Base-by-base conservation (phyloP, 1,140 invertebrate species). In the Stegodyphus mimosarum region DNA sequence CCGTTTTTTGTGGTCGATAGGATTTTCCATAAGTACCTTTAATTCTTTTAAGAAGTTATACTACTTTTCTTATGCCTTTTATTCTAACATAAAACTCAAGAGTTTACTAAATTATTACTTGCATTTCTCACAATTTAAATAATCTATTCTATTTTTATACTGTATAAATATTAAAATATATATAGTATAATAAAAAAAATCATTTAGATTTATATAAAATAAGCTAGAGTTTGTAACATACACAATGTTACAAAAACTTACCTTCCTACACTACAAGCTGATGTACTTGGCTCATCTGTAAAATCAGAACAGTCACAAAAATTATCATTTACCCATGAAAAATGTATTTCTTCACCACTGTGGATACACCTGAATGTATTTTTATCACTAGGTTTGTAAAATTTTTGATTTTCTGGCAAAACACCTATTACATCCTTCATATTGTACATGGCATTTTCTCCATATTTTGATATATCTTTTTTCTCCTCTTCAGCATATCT, bases 241-340 rank as follows among this genome's bases (percentile, higher is more conserved):
- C n/a, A n/a, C n/a, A 7, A 7, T 55, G 53, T 55, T 7, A 55
- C 53, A 55, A 63, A 17, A 64, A 75, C 52, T 53, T 55, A 87
- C 86, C 51, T 77, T 77, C 87, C 81, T 67, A 50, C 60, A 53
- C 15, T 69, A 33, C 80, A 87, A n/a, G 87, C 87, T 18, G 80
- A 77, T 70, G 87, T 88, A 89, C 91, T 91, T 51, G 98, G 98
- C 89, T 99, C 98, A 91, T 99, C 98, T 89, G 95, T 96, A 51
- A 95, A 97, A 90, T 97, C 96, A 11, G 91, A 90, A 91, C 98
- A 99, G 90, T 99, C 98, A 92, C 98, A 99, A 90, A 97, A 99
- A 91, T 99, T 96, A 91, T 99, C 98, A 91, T 99, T 99, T 18
- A 99, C 93, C 89, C 95, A 93, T 49, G 92, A 91, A 90, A 95